These are phyloP conservation scores for Anseranas semipalmata DNA, from an alignment of 2,113 vertebrate species.

Conservation along the genomic window DNA sequence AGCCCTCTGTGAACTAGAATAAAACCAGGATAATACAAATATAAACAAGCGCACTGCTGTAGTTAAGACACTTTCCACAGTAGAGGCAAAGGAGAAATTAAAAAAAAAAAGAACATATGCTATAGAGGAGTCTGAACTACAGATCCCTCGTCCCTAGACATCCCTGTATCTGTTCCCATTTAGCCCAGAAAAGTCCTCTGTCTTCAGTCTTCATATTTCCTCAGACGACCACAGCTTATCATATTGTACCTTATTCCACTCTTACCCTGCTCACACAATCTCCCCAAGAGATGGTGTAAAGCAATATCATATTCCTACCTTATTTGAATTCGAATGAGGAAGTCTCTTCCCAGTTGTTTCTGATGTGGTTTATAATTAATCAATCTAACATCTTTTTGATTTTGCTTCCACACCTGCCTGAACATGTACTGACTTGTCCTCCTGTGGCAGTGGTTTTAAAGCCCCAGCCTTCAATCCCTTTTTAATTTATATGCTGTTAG, in stretches of 20 bases:
- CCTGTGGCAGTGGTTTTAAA: background rate
- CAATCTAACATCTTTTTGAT: constrained; percentile 31
- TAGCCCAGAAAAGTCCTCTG: background rate
- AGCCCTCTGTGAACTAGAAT: background rate
- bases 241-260: background rate
- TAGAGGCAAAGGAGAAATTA: background rate
- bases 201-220: background rate
- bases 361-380: constrained; percentile 49
- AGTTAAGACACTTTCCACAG: background rate
- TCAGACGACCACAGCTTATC: background rate
- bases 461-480: background rate
- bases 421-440: constrained; percentile 44
- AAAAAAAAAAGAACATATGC: rapidly evolving
- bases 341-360: background rate
- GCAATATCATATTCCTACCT: background rate
- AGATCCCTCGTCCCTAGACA: background rate
- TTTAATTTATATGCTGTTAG: constrained; percentile 28
- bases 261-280: background rate
- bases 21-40: background rate
- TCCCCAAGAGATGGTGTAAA: background rate
- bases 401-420: constrained; percentile 20
- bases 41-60: background rate
- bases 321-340: background rate
- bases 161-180: background rate
- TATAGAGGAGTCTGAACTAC: background rate